phyloP scores from a whole-genome alignment of 2,113 vertebrate genomes.

The Platycercus adscitus region DNA sequence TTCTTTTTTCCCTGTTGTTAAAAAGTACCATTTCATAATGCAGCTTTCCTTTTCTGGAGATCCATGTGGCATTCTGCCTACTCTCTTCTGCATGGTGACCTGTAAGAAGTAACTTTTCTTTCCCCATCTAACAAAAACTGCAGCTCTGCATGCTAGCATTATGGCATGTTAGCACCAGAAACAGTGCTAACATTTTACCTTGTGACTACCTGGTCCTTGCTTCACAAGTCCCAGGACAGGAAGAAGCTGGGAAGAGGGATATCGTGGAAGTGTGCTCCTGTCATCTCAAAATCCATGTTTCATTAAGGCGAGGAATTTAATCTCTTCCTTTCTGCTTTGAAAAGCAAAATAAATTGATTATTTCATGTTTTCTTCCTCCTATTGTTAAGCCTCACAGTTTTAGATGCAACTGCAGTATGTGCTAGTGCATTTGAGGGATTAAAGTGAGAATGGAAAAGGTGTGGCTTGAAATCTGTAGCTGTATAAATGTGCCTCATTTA shows the following conservation, averaged over 20 bases:
- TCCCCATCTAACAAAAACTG: background rate
- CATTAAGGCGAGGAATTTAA: background rate
- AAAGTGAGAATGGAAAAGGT: background rate
- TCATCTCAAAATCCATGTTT: background rate
- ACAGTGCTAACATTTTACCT: background rate
- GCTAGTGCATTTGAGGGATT: background rate
- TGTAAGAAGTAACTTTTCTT: background rate
- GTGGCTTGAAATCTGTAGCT: background rate
- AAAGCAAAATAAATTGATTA: background rate
- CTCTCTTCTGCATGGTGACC: background rate
- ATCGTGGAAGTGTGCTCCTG: background rate
- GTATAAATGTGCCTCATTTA: background rate
- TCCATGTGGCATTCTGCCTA: fast-evolving
- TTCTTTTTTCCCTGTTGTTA: background rate
- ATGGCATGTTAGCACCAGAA: background rate
- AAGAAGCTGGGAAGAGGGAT: background rate
- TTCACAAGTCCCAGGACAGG: background rate
- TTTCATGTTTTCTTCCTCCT: background rate
- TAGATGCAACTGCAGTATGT: background rate
- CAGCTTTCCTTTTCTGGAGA: background rate
- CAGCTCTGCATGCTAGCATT: background rate
- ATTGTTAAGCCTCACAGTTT: background rate
- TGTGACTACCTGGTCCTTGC: background rate
- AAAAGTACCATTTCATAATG: background rate
- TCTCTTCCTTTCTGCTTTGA: background rate